A percentile compares a stretch with the other conserved stretches of the same genome.
These are phyloP conservation scores for Coboldia fuscipes DNA, from an alignment of 1,140 invertebrate species.

Conservation along the genomic window DNA sequence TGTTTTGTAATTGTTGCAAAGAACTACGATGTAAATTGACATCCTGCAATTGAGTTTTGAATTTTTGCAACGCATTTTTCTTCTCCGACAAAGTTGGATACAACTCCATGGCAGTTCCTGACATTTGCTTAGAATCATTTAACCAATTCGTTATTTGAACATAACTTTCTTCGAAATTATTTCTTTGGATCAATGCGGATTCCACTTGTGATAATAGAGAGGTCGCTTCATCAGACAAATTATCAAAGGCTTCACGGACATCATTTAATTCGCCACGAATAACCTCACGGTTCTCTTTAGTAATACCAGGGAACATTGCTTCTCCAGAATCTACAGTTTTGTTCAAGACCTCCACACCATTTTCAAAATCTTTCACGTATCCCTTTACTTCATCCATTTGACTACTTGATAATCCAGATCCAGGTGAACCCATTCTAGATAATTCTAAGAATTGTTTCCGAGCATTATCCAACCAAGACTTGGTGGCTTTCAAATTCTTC, in stretches of 20 bases:
- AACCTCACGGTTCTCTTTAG: constrained; percentile 61
- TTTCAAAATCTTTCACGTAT: constrained; percentile 50
- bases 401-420: constrained; percentile 17
- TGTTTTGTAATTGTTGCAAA: constrained; percentile 52
- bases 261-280: constrained; percentile 62
- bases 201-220: constrained; percentile 68
- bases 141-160: constrained; percentile 65
- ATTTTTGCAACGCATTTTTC: constrained; percentile 57
- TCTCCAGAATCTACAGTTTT: constrained; percentile 69
- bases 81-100: constrained; percentile 63
- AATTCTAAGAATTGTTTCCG: constrained; percentile 26
- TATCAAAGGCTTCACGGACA: constrained; percentile 63
- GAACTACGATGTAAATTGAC: constrained; percentile 58
- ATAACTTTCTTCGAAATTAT: constrained; percentile 77
- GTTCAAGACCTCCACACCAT: constrained; percentile 55
- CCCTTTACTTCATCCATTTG: constrained; percentile 17
- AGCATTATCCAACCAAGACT: constrained; percentile 56
- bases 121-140: constrained; percentile 43
- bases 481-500: constrained; percentile 41
- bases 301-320: constrained; percentile 65
- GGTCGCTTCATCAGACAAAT: constrained; percentile 62
- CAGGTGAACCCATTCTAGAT: constrained; percentile 18
- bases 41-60: constrained; percentile 57
- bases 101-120: constrained; percentile 40
- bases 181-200: constrained; percentile 63